Evolutionary conservation across 2,797 vertebrate species (phyloP), one percentile per base, ranked within the genome.

Genomic region (Octomys mimax): DNA sequence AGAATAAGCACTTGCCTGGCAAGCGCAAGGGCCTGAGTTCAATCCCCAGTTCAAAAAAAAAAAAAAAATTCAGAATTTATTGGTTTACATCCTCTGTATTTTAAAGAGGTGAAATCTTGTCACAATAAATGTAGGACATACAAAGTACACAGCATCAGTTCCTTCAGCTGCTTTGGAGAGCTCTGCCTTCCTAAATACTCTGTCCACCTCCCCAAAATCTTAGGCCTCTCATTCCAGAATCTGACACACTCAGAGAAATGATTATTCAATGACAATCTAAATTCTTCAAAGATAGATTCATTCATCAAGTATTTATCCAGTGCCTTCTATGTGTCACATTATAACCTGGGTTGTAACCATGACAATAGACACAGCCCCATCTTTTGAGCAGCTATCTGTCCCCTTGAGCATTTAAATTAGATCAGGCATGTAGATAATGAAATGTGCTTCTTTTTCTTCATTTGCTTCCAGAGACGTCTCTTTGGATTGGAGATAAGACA

Each of bases 221-320:
- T 59, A 66, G 62, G 73, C 13, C 57, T 84, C 46, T 85, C 61
- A 66, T 57, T 83, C 39, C 62, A 92, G 82, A 91, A 95, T 70
- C 82, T 79, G 8, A 12, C 79, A 79, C 49, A 61, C 70, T 77
- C 59, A 39, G 49, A 82, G 75, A 88, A 96, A 86, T 64, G 12
- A 49, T 88, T 78, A 79, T 91, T 42, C 18, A 79, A 5, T 78
- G 73, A 62, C 18, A 75, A 71, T 86, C 36, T 88, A 88, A 81
- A 82, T 39, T 92, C 36, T 88, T 95, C 66, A 82, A 78, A 90
- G 52, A 57, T 16, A 16, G 36, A 77, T 52, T 86, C 91, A 75
- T 73, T 54, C 26, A 42, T 75, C 46, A 49, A 62, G 22, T 57
- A n/a, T 68, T 80, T 49, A 71, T 2, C 66, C 54, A 93, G 2